phyloP scores from a whole-genome alignment of 2,113 vertebrate species.

The Cranoglanis bouderius region DNA sequence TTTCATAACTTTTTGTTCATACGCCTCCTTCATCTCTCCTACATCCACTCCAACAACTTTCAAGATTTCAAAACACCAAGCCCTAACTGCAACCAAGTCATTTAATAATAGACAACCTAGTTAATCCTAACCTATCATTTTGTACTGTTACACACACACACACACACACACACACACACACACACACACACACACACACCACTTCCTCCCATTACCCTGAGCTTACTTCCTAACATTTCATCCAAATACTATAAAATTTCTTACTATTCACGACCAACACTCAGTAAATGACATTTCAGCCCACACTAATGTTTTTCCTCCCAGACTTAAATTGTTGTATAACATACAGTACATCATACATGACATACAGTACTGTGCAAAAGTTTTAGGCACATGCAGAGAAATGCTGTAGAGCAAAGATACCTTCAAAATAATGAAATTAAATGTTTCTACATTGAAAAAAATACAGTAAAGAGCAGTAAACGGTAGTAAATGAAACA shows the following conservation, averaged over 20 bases:
- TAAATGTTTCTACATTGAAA: too few relatives aligned
- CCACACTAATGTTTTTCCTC: not conserved
- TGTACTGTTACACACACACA: not conserved
- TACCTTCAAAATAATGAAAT: too few relatives aligned
- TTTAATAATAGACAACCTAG: not conserved
- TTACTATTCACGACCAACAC: not conserved
- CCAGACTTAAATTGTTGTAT: not conserved
- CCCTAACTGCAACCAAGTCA: not conserved
- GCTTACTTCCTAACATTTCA: not conserved
- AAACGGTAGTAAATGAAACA: too few relatives aligned
- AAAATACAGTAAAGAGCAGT: too few relatives aligned
- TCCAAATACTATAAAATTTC: not conserved
- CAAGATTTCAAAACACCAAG: not conserved
- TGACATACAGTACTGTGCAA: too few relatives aligned
- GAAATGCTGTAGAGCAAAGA: too few relatives aligned
- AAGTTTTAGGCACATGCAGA: too few relatives aligned
- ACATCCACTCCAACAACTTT: not conserved
- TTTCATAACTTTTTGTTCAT: not conserved
- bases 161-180: not conserved
- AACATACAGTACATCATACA: not conserved
- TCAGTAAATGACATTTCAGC: not conserved
- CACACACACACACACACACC: not conserved
- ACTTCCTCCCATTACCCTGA: not conserved
- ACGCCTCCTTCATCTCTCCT: not conserved
- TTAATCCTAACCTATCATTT: not conserved